Evolutionary conservation across 2,113 vertebrate species (phyloP), one percentile per base, ranked within the genome.

Genomic region (Cryptoleucopteryx plumbea): DNA sequence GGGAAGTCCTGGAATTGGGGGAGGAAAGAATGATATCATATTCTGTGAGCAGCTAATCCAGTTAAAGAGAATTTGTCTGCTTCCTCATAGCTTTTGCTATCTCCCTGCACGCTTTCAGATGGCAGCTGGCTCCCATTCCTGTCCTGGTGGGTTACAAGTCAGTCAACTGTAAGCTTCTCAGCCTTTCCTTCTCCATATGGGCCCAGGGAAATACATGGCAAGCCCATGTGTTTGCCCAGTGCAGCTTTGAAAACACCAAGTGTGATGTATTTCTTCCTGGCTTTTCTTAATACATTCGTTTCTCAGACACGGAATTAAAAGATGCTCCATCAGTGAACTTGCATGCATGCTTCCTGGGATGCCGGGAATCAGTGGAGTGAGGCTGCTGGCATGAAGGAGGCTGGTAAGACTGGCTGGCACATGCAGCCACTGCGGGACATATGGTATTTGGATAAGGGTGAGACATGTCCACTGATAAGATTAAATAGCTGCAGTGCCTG

Each of bases 91-190:
- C 58, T 86, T 83, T 80, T 96, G 40, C n/a, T 16, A 2, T 29
- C 45, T 85, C 73, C 45, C 48, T 72, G 70, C 66, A 21, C 1
- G 3, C 31, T 56, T 58, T 94, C 93, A 91, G 83, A 27, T 90
- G 91, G 93, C 73, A 82, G 27, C 68, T 96, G 96, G 91, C 89
- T 89, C 45, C 70, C 53, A 16, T 79, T 81, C 74, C 78, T 82
- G 32, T 75, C 81, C 84, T 90, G 53, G 86, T 82, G 61, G 53
- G 78, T 62, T 75, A 27, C 40, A 82, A 86, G 15, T 27, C 68
- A 79, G 68, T 86, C 88, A 66, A 5, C 75, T 79, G 52, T 56
- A 42, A 92, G 34, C 40, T 75, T 27, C 15, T 65, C 78, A 87
- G 31, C 66, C 36, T 77, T 84, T 77, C 66, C 74, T 58, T 58